Percentiles rank a stretch among this genome's conserved stretches.
Conservation (phyloP, 1,140 invertebrate species). For the Solenopsis fugax region DNA sequence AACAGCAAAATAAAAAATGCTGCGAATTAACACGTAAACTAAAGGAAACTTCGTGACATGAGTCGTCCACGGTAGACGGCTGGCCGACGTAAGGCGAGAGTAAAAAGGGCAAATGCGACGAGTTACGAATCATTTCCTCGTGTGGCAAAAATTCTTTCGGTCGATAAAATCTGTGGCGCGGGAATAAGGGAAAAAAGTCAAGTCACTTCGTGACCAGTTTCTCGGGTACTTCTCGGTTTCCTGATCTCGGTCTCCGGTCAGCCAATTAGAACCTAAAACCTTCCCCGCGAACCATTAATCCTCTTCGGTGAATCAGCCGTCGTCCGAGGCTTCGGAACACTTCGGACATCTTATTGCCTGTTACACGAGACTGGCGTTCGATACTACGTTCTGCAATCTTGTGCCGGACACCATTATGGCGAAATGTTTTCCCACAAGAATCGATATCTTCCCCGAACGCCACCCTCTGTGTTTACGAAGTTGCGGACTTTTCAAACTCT, state of each 20-base stretch:
- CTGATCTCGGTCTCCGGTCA: constrained; percentile 29
- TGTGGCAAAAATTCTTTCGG: neutral
- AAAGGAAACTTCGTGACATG: neutral
- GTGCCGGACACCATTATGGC: neutral
- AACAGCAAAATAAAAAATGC: neutral
- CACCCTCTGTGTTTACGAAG: neutral
- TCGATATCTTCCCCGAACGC: neutral
- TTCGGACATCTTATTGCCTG: constrained; percentile 32
- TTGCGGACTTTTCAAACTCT: neutral
- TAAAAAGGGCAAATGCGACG: neutral
- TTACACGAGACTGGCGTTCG: constrained; percentile 12
- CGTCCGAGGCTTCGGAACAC: neutral
- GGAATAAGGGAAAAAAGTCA: constrained; percentile 56
- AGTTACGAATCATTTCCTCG: constrained; percentile 30
- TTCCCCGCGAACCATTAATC: constrained; percentile 56
- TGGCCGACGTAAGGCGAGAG: neutral
- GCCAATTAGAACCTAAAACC: constrained; percentile 68
- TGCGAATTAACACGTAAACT: neutral
- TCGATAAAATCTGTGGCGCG: neutral
- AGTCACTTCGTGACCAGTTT: constrained; percentile 65
- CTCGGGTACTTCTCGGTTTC: constrained; percentile 60
- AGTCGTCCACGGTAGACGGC: neutral
- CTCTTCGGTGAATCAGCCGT: constrained; percentile 33
- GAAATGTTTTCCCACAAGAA: neutral
- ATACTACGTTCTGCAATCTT: constrained; percentile 12